These are phyloP conservation scores for Drosophila varians DNA, from an alignment of 1,140 invertebrate genomes.

Conservation along the genomic window DNA sequence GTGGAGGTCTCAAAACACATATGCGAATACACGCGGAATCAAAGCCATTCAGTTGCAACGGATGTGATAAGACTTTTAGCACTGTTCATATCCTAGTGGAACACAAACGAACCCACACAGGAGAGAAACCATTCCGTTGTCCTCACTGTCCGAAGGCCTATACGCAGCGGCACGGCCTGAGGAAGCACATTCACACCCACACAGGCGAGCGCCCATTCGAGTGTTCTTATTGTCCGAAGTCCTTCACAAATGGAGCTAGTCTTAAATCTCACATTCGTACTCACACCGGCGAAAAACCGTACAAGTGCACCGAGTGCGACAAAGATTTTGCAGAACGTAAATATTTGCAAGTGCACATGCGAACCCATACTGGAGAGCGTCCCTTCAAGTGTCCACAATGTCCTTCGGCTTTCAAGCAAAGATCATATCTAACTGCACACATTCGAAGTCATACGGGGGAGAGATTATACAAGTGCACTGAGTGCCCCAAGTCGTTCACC, in stretches of 20 bases:
- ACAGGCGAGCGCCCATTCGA: neutral
- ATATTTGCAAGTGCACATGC: neutral
- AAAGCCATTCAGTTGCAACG: neutral
- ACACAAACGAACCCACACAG: constrained; percentile 11
- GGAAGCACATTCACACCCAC: constrained; percentile 1
- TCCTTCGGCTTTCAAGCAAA: neutral
- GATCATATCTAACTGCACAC: neutral
- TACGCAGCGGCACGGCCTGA: neutral
- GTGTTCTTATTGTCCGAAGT: neutral
- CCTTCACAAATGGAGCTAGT: neutral
- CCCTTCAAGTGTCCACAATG: neutral
- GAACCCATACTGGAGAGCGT: neutral
- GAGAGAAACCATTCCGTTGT: neutral
- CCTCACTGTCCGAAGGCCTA: constrained; percentile 1
- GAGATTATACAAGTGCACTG: neutral
- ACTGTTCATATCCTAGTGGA: neutral
- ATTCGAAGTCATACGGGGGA: neutral
- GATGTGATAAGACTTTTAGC: neutral
- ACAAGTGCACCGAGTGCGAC: neutral
- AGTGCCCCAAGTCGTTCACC: neutral
- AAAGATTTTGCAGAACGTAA: neutral
- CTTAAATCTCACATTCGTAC: neutral
- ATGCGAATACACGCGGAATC: neutral
- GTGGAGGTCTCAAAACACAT: neutral
- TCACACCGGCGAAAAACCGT: neutral